Percentiles rank a stretch among this genome's conserved stretches.
Conservation (phyloP, 1,140 invertebrate genomes). For the Drosophila biarmipes region DNA sequence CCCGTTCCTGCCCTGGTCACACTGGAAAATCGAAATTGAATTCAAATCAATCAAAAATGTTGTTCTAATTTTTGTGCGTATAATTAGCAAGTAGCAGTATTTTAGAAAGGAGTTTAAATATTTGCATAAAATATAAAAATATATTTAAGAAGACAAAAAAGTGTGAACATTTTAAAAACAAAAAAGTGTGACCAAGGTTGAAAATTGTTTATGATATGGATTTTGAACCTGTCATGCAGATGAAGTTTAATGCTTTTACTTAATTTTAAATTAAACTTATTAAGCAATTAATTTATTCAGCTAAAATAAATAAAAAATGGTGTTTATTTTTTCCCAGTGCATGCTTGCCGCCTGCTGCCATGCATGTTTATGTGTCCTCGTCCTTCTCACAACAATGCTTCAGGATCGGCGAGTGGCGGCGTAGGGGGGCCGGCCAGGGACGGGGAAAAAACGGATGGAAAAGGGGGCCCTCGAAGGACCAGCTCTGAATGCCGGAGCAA, state of each 20-base stretch:
- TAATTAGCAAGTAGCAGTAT: neutral
- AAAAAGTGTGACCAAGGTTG: too few species aligned
- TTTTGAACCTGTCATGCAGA: too few species aligned
- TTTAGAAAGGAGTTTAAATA: too few species aligned
- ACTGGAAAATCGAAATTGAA: neutral
- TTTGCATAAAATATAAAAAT: too few species aligned
- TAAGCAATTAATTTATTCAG: too few species aligned
- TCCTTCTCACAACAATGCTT: slow-evolving; percentile 63
- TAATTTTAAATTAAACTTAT: too few species aligned
- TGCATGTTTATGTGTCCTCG: slow-evolving; percentile 76
- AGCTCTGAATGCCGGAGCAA: slow-evolving; percentile 53
- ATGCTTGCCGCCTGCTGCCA: slow-evolving; percentile 40
- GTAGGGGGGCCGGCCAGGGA: neutral
- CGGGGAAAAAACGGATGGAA: neutral
- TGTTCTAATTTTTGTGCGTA: neutral
- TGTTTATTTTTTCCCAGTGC: slow-evolving; percentile 2
- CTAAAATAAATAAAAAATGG: neutral
- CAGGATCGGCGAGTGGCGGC: slow-evolving; percentile 5
- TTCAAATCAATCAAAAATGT: too few species aligned
- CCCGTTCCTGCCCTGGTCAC: slow-evolving; percentile 9
- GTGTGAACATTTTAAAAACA: too few species aligned
- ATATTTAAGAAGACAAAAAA: too few species aligned
- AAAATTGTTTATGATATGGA: too few species aligned
- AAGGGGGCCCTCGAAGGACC: slow-evolving; percentile 24
- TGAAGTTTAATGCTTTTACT: too few species aligned